Base-by-base conservation (phyloP, 53 echinoderm and acorn worm genomes). In the Holothuria scabra region DNA sequence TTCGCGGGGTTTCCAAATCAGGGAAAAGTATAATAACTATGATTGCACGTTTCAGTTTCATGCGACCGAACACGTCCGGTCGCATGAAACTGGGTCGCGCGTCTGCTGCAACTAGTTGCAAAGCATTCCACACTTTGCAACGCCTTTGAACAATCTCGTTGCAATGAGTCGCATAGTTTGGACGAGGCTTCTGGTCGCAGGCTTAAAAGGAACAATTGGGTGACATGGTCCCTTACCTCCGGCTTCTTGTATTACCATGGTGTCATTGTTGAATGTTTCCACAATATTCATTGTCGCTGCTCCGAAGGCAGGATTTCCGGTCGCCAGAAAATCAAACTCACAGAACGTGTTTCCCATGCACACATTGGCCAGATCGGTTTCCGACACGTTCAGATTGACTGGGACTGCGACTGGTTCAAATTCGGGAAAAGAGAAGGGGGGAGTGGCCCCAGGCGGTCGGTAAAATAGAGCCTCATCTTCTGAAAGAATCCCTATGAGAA, bases 381-480 rank as follows among this genome's bases (percentile, higher is more conserved):
- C 19, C 2, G 72, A 72, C 10, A 72, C 41, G 10, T 13, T 24
- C 37, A 24, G 46, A 46, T 72, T 72, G 3, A 59, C 9, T 32
- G 78, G 78, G 6, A 57, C 0, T 12, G 12, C 9, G 52, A 30
- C 30, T 28, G 78, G 78, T 19, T 57, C 25, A 31, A 57, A 78
- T 16, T 78, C 78, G 52, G 78, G 78, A 32, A 31, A 78, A 32
- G 52, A 78, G 58, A 57, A 23, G 5, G 32, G 58, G 2, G 57
- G 78, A 24, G 56, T 26, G 23, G 22, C 76, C 19, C 76, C 76
- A 12, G 76, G 76, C 26, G 23, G 76, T 76, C 76, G 21, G 57
- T 76, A 76, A 30, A 76, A 76, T 28, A 76, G 55, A 3, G 23
- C 56, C 56, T 76, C 76, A 30, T 76, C 76, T 44, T 23, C 52